Conservation (phyloP, 1,140 invertebrate genomes). For the Atta colombica region DNA sequence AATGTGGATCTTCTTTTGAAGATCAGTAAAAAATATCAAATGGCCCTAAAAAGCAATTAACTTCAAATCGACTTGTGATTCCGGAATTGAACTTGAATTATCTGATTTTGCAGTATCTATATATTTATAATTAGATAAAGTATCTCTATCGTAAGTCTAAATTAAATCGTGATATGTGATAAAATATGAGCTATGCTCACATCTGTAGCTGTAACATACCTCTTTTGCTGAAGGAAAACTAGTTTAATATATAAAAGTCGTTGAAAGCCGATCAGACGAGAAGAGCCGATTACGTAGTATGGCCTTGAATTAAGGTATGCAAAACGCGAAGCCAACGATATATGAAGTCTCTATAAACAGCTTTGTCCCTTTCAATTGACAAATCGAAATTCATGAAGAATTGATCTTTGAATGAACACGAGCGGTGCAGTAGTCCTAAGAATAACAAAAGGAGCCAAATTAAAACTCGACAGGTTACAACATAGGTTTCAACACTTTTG, state of each 20-base stretch:
- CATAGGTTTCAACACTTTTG: not conserved
- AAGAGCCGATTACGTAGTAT: conserved; percentile 25
- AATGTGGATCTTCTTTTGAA: too few relatives aligned
- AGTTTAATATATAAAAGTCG: conserved; percentile 60
- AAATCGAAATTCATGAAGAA: conserved; percentile 27
- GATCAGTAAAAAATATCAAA: too few relatives aligned
- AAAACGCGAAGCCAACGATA: not conserved
- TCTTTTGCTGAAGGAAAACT: conserved; percentile 25
- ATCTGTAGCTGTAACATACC: not conserved
- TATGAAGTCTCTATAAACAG: not conserved
- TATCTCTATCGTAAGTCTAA: not conserved
- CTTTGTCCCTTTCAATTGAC: not conserved
- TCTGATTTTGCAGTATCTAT: not conserved
- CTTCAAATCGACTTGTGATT: too few relatives aligned
- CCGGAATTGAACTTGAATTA: too few relatives aligned
- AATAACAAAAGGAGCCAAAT: conserved; percentile 24
- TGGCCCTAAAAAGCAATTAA: too few relatives aligned
- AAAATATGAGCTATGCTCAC: conserved; percentile 11
- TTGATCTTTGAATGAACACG: conserved; percentile 4
- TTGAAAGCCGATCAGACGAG: conserved; percentile 26
- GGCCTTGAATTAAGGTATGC: conserved; percentile 62
- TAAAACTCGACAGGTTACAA: not conserved
- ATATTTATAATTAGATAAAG: not conserved
- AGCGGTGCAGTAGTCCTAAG: not conserved
- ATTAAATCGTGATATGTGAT: not conserved